Base-by-base conservation (phyloP, 2,888 invertebrate genomes). In the Pollenia angustigena region DNA sequence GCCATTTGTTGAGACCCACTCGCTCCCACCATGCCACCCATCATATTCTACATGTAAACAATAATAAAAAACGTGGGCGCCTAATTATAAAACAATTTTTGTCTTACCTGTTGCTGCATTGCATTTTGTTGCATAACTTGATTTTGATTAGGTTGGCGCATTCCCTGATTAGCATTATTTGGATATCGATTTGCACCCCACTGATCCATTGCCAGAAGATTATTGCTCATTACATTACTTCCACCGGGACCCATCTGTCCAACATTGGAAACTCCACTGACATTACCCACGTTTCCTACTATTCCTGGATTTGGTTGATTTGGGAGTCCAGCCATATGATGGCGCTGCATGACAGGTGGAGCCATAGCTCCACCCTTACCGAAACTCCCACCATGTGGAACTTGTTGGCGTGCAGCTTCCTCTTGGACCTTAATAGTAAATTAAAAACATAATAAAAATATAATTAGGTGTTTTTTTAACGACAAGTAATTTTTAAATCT, bases 381-480 rank as follows among this genome's bases (percentile, higher is more conserved):
- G 91, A 97, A 97, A 72, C 95, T 94, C 11, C 94, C 94, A 44
- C 93, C 93, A 90, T 97, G 96, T 50, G 97, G 97, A 66, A 96
- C 96, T 92, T 97, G 97, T 92, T 98, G 98, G 62, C 98, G 94
- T 10, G 98, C 98, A 72, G 98, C 98, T 92, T 98, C 98, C 91
- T 98, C 98, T 93, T 98, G 98, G 4, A 98, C 97, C 94, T 95
- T 91, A 91, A 93, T 60, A 52, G 52, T 48, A 14, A 23, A 10
- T 46, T 48, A 46, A 69, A 60, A 18, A 74, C 54, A 64, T 81
- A 44, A 42, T 72, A 46, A 42, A 12, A 74, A 9, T 44, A 18
- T 64, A 12, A 44, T 9, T 16, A 16, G 14, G 3, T 6, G 23
- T 2, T 54, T 23, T 46, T 32, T 23, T 23, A 2, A n/a, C 10